Conservation (phyloP, 2,113 vertebrate species). For the human region GRCh38 chr7:77939501-77940000, state of each 20-base stretch:
- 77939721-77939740: conserved; percentile 32
- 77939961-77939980: background rate
- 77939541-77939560: no score
- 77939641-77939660: background rate
- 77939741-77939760: conserved; percentile 54
- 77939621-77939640: background rate
- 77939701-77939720: background rate
- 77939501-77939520: no score
- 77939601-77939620: no score
- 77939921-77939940: background rate
- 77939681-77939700: background rate
- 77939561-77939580: no score
- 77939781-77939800: background rate
- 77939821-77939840: conserved; percentile 9
- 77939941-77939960: conserved; percentile 12
- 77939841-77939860: conserved; percentile 28
- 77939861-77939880: background rate
- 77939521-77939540: no score
- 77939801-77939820: background rate
- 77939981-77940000: background rate
- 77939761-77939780: background rate
- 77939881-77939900: background rate
- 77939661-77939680: background rate
- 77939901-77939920: conserved; percentile 38
- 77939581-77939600: no score